A percentile compares a stretch with the other conserved stretches of the same genome.
Evolutionary conservation across 2,113 vertebrate genomes (phyloP).

Genomic region (Aix galericulata): DNA sequence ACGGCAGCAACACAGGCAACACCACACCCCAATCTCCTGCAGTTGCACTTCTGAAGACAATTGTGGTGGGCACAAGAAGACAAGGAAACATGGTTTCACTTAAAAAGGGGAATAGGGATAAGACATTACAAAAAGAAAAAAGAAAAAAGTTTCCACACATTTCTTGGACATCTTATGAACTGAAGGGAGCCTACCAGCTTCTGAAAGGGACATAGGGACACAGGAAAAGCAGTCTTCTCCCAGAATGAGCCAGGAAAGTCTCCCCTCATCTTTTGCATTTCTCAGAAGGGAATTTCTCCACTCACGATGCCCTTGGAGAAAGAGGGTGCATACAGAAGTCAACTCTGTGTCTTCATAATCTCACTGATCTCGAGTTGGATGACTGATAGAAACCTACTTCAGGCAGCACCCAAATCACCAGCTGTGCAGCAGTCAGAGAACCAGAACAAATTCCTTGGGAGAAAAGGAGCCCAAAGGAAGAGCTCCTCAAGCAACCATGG

Average conservation of each 20-base stretch:
- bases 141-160: not conserved
- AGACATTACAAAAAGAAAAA: not conserved
- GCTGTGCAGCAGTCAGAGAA: not conserved
- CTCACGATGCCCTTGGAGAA: accelerated
- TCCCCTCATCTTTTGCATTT: not conserved
- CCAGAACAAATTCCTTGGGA: not conserved
- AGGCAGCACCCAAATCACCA: not conserved
- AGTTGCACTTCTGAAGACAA: not conserved
- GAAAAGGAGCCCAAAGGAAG: not conserved
- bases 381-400: not conserved
- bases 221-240: not conserved
- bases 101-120: not conserved
- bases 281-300: not conserved
- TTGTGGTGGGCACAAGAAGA: not conserved
- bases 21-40: not conserved
- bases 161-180: not conserved
- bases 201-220: not conserved
- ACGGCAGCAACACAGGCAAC: not conserved
- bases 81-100: not conserved
- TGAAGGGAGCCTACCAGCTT: not conserved
- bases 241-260: not conserved
- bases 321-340: not conserved
- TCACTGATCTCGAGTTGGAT: not conserved
- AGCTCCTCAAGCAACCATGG: not conserved
- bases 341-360: not conserved